Base-by-base conservation (phyloP, 2,797 vertebrate species). In the Onychomys leucogaster region DNA sequence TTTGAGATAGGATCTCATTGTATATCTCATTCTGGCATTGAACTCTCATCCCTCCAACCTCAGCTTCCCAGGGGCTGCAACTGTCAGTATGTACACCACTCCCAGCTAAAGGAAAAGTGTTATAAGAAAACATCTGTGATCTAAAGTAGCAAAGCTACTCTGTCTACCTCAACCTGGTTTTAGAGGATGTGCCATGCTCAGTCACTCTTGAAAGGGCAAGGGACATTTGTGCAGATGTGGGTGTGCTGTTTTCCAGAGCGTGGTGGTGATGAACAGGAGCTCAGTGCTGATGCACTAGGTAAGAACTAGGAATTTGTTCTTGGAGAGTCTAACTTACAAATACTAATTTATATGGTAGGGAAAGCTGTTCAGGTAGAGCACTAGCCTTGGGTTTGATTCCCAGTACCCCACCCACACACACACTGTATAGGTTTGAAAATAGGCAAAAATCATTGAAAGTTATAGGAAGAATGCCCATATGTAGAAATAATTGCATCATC, bases 61-160 rank as follows among this genome's bases (percentile, higher is more conserved):
- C 32, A 37, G 75, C 23, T 32, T 63, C 29, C 88, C 32, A 6
- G 7, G 73, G 43, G 14, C 59, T 90, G 43, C 5, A 65, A 27
- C n/a, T 34, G 13, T 17, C 25, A 57, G 8, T 37, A 5, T 0
- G 7, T 52, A 27, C 14, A 78, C 34, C 13, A 65, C 5, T 14
- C 43, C 23, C 88, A 65, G 41, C 9, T 49, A 81, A 81, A 46
- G 25, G 14, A 57, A 21, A 59, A 10, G 14, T 19, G 94, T 75
- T 34, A 6, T 82, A 95, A 91, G 83, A 29, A 95, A 83, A 88
- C 17, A 34, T 92, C 63, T 94, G 21, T 63, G 61, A 71, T 85
- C 17, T 49, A 69, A 90, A 41, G 3, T 52, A 83, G 43, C 59
- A 41, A 96, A 91, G 71, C 37, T 93, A 27, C 27, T 49, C 13